Percentiles rank a stretch among this genome's conserved stretches.
These are phyloP conservation scores for Planococcus citri DNA, from an alignment of 1,140 invertebrate genomes.

Conservation along the genomic window DNA sequence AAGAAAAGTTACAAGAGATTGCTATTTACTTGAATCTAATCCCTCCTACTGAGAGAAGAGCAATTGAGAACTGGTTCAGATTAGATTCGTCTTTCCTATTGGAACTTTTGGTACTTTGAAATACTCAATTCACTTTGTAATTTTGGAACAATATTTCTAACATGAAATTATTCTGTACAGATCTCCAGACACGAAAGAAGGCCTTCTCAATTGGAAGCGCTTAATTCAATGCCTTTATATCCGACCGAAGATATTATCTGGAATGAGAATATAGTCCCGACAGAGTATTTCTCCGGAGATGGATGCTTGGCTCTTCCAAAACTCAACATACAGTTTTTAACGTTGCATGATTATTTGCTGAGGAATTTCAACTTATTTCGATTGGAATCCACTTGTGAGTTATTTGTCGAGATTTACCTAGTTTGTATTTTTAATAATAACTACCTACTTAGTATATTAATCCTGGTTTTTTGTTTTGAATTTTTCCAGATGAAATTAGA, in stretches of 20 bases:
- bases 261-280: slow-evolving; percentile 98
- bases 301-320: slow-evolving; percentile 92
- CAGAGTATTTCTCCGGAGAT: slow-evolving; percentile 92
- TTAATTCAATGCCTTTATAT: slow-evolving; percentile 98
- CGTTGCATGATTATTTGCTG: slow-evolving; percentile 93
- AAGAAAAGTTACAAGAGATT: slow-evolving; percentile 68
- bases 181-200: slow-evolving; percentile 77
- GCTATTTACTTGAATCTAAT: slow-evolving; percentile 76
- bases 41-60: slow-evolving; percentile 54
- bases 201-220: slow-evolving; percentile 79
- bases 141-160: not conserved
- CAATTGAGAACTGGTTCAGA: slow-evolving; percentile 56
- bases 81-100: slow-evolving; percentile 66
- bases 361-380: slow-evolving; percentile 97
- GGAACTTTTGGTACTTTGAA: slow-evolving; percentile 61
- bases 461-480: slow-evolving; percentile 11
- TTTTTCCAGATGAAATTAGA: slow-evolving; percentile 78
- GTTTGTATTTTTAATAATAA: slow-evolving; percentile 20
- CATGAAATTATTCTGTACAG: slow-evolving; percentile 35
- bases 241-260: slow-evolving; percentile 97
- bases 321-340: slow-evolving; percentile 95
- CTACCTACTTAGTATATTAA: not conserved
- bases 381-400: slow-evolving; percentile 91
- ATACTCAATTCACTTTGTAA: not conserved
- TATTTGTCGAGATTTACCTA: not conserved